Evolutionary conservation across 2,888 invertebrate species (phyloP).

Genomic region (Embidobia sp.): DNA sequence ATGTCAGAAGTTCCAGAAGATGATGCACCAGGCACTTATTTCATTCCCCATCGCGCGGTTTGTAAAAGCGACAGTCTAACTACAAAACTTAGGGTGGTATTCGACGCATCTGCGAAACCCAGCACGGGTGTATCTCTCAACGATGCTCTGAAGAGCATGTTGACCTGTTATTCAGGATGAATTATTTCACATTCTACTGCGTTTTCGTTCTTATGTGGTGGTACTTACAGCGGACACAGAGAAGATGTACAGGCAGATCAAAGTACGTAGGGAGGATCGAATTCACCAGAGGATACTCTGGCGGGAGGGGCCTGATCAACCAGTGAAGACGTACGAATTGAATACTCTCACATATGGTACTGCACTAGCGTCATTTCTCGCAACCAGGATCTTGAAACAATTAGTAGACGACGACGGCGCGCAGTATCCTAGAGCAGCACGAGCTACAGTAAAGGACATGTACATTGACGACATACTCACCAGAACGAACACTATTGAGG

Average conservation of each 20-base stretch:
- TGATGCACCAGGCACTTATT: background rate
- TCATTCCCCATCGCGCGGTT: slow-evolving; percentile 18
- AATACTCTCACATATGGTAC: slow-evolving; percentile 71
- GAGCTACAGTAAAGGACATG: slow-evolving; percentile 1
- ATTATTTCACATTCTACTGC: slow-evolving; percentile 5
- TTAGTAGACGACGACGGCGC: slow-evolving; percentile 21
- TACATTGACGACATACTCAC: slow-evolving; percentile 32
- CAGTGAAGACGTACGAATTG: slow-evolving; percentile 54
- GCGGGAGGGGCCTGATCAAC: slow-evolving; percentile 50
- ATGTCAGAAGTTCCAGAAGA: background rate
- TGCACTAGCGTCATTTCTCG: slow-evolving; percentile 68
- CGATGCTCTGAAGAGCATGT: slow-evolving; percentile 7
- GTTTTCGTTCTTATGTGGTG: background rate
- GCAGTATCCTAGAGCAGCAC: slow-evolving; percentile 9
- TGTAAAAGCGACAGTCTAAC: slow-evolving; percentile 8
- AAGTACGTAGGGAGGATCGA: slow-evolving; percentile 58
- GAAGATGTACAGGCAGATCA: slow-evolving; percentile 68
- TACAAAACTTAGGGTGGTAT: slow-evolving; percentile 9
- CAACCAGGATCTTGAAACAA: slow-evolving; percentile 29
- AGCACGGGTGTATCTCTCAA: slow-evolving; percentile 9
- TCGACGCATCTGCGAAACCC: slow-evolving; percentile 17
- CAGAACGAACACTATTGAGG: background rate
- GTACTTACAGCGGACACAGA: slow-evolving; percentile 19
- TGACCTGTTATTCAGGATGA: slow-evolving; percentile 13
- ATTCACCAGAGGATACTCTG: slow-evolving; percentile 72